Conservation (phyloP, 2,797 vertebrate species). For the Antennarius maculatus region DNA sequence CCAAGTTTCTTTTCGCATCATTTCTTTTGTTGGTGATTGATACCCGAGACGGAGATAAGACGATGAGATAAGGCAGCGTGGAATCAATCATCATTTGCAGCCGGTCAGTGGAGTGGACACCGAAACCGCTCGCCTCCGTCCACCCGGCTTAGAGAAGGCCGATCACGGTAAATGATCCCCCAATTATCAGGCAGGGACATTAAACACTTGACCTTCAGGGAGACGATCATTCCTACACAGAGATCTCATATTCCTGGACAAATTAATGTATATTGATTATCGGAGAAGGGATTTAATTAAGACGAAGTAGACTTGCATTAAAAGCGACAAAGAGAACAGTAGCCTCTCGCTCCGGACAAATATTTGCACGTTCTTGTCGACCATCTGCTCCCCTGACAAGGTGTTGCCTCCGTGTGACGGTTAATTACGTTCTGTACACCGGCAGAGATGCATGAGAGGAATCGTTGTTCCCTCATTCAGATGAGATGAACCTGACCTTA, state of each 20-base stretch:
- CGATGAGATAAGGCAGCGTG: slow-evolving; percentile 52
- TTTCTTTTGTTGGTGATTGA: slow-evolving; percentile 58
- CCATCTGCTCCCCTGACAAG: slow-evolving; percentile 57
- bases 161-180: slow-evolving; percentile 22
- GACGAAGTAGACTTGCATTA: slow-evolving; percentile 15
- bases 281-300: slow-evolving; percentile 40
- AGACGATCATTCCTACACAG: not conserved
- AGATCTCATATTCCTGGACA: slow-evolving; percentile 14
- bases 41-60: slow-evolving; percentile 40
- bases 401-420: slow-evolving; percentile 32
- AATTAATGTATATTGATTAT: slow-evolving; percentile 29
- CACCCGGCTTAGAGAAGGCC: slow-evolving; percentile 13
- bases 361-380: slow-evolving; percentile 47
- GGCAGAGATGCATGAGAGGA: slow-evolving; percentile 41
- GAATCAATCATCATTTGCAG: slow-evolving; percentile 70
- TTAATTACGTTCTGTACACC: slow-evolving; percentile 48
- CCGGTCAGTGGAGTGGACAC: slow-evolving; percentile 57
- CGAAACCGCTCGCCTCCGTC: slow-evolving; percentile 4
- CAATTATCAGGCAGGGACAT: slow-evolving; percentile 1
- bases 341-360: slow-evolving; percentile 20
- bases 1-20: slow-evolving; percentile 36
- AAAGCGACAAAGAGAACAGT: slow-evolving; percentile 29
- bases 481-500: slow-evolving; percentile 22
- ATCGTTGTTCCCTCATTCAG: slow-evolving; percentile 9
- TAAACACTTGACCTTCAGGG: slow-evolving; percentile 47